Base-by-base conservation (phyloP, 2,888 invertebrate species). In the Calephelis perditalis region DNA sequence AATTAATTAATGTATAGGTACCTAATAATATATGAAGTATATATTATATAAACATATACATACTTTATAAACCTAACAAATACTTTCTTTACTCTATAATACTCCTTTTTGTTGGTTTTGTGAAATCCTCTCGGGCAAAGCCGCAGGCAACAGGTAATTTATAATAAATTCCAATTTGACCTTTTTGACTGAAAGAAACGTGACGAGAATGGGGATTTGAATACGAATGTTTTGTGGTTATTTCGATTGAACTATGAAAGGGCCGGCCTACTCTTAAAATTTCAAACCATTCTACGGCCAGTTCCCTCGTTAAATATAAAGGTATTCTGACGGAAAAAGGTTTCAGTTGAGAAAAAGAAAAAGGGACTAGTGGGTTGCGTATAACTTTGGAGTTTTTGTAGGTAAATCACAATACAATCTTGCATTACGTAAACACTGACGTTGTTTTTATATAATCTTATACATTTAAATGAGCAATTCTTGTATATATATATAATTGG, bases 221-320 rank as follows among this genome's bases (percentile, higher is more conserved):
- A 76, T 77, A 74, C 75, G 78, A 84, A 82, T 84, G 84, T 85
- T 84, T 82, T 84, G 86, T 80, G 86, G 86, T 86, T 84, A 84
- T 80, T 81, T 77, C 84, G 81, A 82, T 86, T 81, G 83, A 79
- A 84, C 82, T 80, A 76, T 78, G 74, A 84, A 86, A 83, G 80
- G 81, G 82, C 60, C 49, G 37, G 55, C 57, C 76, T 78, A 76
- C 74, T 78, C 76, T 81, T 76, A 76, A 82, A 84, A 81, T 82
- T 84, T 83, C 77, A 77, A 81, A 77, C 75, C 74, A 69, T 71
- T 56, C 55, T 57, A 66, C 70, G 71, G 74, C 73, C 75, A 75
- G 77, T 77, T 81, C 78, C 76, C 78, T 78, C 75, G 78, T 80
- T 82, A 80, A 77, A 76, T 72, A 76, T 77, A 73, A 70, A 76